Conservation (phyloP, 64 coral and sea anemone species). For the Stylophora pistillata region DNA sequence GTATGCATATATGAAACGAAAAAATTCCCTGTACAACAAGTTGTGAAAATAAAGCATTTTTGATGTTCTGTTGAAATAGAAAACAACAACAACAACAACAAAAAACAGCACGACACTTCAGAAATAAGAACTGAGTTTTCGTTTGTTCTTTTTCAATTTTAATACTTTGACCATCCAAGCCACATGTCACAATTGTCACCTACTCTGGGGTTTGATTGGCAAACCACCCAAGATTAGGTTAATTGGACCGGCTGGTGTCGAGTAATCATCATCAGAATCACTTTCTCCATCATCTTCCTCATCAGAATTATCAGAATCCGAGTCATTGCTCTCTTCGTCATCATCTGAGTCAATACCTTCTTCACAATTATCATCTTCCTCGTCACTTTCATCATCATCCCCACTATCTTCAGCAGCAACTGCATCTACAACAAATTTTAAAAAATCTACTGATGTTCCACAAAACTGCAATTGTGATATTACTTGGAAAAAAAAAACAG, state of each 20-base stretch:
- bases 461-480: too few relatives aligned
- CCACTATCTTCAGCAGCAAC: not conserved
- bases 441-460: too few relatives aligned
- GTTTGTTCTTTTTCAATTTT: too few relatives aligned
- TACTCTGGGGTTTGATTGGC: slow-evolving; percentile 47
- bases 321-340: slow-evolving; percentile 1
- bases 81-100: too few relatives aligned
- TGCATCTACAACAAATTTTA: not conserved
- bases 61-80: too few relatives aligned
- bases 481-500: too few relatives aligned
- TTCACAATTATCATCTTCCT: not conserved
- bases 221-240: slow-evolving; percentile 75
- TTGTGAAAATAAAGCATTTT: too few relatives aligned
- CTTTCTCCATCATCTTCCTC: slow-evolving; percentile 7
- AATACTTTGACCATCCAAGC: too few relatives aligned
- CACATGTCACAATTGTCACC: not conserved
- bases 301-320: slow-evolving; percentile 16
- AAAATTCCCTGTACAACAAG: too few relatives aligned
- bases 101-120: too few relatives aligned
- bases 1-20: too few relatives aligned
- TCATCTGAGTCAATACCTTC: not conserved
- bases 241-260: slow-evolving; percentile 4
- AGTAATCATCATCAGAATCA: slow-evolving; percentile 40
- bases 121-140: too few relatives aligned
- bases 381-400: slow-evolving; percentile 5